These are phyloP conservation scores for Philereme vetulata DNA, from an alignment of 2,888 invertebrate genomes.

Conservation along the genomic window DNA sequence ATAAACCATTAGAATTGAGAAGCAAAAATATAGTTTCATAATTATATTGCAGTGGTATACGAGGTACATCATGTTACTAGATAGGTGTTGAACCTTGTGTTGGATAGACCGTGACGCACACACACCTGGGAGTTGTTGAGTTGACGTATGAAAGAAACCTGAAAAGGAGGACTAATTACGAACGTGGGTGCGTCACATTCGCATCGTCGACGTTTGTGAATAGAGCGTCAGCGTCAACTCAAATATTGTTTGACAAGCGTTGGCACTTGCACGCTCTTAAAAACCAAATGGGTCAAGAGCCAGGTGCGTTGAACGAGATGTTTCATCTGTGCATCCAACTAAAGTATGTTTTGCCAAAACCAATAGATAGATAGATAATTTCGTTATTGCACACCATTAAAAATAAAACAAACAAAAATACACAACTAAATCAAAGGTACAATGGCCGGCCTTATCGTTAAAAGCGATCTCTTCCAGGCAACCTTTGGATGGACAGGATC, in stretches of 20 bases:
- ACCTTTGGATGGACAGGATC: no score
- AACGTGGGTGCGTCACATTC: constrained; percentile 12
- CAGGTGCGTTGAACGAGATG: no score
- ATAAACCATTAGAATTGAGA: constrained; percentile 5
- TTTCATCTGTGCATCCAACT: no score
- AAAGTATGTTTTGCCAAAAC: no score
- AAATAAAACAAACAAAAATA: no score
- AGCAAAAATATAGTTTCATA: background rate
- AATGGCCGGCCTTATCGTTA: no score
- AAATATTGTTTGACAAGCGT: background rate
- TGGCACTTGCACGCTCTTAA: background rate
- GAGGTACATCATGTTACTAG: no score
- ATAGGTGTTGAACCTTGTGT: background rate
- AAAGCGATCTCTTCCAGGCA: no score
- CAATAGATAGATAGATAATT: no score
- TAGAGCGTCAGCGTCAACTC: background rate
- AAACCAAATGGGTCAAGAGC: background rate
- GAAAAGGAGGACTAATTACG: constrained; percentile 30
- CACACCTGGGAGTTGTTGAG: constrained; percentile 3
- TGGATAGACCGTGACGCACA: background rate
- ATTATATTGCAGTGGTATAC: no score
- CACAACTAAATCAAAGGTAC: no score
- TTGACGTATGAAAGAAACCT: constrained; percentile 21
- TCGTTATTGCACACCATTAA: no score
- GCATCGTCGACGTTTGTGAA: constrained; percentile 1